These are phyloP conservation scores for Oconnorella tubifera DNA, from an alignment of 2,888 invertebrate genomes.

Conservation along the genomic window DNA sequence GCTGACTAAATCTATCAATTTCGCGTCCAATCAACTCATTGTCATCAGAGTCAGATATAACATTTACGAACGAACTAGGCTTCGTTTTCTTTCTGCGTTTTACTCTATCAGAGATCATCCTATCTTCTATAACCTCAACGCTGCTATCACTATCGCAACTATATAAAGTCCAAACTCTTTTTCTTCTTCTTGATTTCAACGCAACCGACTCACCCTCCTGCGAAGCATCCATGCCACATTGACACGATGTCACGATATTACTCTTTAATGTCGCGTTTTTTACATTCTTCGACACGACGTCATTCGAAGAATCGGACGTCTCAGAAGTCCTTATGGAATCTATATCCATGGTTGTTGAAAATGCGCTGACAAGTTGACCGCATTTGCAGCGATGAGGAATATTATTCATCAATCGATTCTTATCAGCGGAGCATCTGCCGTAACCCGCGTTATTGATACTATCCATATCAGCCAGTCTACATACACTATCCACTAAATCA, in stretches of 20 bases:
- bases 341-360: neutral
- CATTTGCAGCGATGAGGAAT: constrained; percentile 7
- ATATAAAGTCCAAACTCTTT: neutral
- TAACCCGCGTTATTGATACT: no score
- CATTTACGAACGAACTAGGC: neutral
- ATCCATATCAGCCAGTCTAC: no score
- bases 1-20: no score
- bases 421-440: no score
- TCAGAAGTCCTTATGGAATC: neutral
- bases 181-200: neutral
- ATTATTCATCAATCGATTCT: neutral
- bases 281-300: neutral
- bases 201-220: neutral
- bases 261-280: no score
- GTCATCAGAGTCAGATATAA: constrained; percentile 3
- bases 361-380: neutral
- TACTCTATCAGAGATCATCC: neutral
- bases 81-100: neutral
- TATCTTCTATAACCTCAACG: neutral
- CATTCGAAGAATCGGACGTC: neutral
- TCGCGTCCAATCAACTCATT: no score
- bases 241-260: neutral
- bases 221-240: no score
- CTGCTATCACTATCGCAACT: neutral
- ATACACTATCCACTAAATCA: no score